These are phyloP conservation scores for Saturnia japonica DNA, from an alignment of 2,888 invertebrate species.

Conservation along the genomic window DNA sequence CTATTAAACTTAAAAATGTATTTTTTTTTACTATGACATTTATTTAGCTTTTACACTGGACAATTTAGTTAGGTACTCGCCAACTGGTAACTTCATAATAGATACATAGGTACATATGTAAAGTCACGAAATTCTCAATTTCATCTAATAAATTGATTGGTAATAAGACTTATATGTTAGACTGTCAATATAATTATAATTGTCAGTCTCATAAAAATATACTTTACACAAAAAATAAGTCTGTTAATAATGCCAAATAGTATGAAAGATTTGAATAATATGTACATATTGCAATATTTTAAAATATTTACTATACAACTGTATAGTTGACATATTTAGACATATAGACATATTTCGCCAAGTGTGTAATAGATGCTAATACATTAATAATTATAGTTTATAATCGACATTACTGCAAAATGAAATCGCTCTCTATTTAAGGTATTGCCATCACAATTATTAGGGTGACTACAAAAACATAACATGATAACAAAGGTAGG, in stretches of 20 bases:
- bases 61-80: conserved; percentile 19
- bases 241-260: conserved; percentile 25
- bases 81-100: neutral
- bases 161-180: conserved; percentile 17
- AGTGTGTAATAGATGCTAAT: conserved; percentile 8
- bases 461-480: conserved; percentile 14
- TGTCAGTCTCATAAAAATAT: conserved; percentile 2
- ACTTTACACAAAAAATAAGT: conserved; percentile 16
- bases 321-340: no score
- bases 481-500: neutral
- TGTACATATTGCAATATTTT: conserved; percentile 4
- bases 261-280: conserved; percentile 7
- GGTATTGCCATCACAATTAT: neutral
- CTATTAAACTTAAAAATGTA: conserved; percentile 14
- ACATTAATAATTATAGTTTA: conserved; percentile 12
- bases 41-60: conserved; percentile 18
- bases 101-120: neutral
- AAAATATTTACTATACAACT: conserved; percentile 12
- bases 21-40: conserved; percentile 19
- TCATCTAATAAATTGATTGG: conserved; percentile 5
- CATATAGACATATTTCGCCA: no score
- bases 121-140: neutral
- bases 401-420: conserved; percentile 14
- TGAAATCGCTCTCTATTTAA: conserved; percentile 19
- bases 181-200: conserved; percentile 16